These are phyloP conservation scores for Drosophila sucinea DNA, from an alignment of 1,140 invertebrate species.

Conservation along the genomic window DNA sequence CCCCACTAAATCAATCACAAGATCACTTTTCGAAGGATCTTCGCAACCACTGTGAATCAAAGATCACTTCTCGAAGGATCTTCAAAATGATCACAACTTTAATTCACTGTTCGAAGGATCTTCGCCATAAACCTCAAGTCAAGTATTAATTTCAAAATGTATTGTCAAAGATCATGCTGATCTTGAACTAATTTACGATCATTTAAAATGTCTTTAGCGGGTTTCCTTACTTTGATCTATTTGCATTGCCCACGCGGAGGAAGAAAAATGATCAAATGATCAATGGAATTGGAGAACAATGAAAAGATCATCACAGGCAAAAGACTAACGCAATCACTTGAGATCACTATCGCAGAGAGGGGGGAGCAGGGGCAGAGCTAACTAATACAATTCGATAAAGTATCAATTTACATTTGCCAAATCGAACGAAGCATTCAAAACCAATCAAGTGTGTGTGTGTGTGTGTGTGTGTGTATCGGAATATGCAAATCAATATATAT, in stretches of 20 bases:
- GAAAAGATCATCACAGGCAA: conserved; percentile 35
- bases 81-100: too few relatives aligned
- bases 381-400: conserved; percentile 51
- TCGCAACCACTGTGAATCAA: too few relatives aligned
- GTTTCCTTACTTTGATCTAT: conserved; percentile 17
- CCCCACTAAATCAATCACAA: too few relatives aligned
- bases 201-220: conserved; percentile 33
- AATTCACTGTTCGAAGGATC: too few relatives aligned
- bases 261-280: conserved; percentile 43
- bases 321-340: conserved; percentile 51
- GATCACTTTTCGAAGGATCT: too few relatives aligned
- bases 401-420: conserved; percentile 68
- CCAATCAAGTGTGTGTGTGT: conserved; percentile 71
- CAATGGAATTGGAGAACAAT: conserved; percentile 31
- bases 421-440: conserved; percentile 57
- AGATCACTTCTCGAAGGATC: too few relatives aligned
- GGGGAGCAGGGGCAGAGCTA: conserved; percentile 35
- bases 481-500: conserved; percentile 55
- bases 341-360: conserved; percentile 29
- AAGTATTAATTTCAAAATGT: background rate
- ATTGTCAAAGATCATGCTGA: background rate
- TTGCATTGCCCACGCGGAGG: background rate
- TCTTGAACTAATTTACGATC: conserved; percentile 22
- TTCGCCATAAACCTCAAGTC: too few relatives aligned
- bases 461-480: conserved; percentile 32